Evolutionary conservation across 2,113 vertebrate genomes (phyloP), one percentile per base, ranked within the genome.

Genomic region (Columba janthina): DNA sequence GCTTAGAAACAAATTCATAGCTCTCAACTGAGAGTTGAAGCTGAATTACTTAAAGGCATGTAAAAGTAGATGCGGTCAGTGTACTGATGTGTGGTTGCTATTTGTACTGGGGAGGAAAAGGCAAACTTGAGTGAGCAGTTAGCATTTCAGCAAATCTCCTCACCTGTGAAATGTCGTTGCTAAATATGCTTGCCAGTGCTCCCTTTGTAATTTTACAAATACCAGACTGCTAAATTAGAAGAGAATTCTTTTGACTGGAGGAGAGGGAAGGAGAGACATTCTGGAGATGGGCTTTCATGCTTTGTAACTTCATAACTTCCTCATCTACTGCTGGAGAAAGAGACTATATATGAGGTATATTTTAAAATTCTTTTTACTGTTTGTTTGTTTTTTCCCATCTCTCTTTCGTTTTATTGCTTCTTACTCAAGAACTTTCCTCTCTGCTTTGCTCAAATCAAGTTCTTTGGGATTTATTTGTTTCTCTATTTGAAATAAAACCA

Each of bases 121-220:
- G 90, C 56, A 88, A 93, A 91, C 56, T 51, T 82, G 61, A 70
- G 38, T 26, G 65, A 90, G 75, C 11, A 88, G 84, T 85, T 84
- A 82, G 75, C 53, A 44, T 82, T 94, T 78, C 46, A 66, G 71
- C 65, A 93, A 71, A 91, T 82, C 75, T 85, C 71, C 78, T 88
- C 57, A 82, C 79, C 62, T 82, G 80, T 94, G 76, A 94, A 96
- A 93, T 85, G 66, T 79, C 42, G 82, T 26, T 82, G 75, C 84
- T 91, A 85, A 82, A 93, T 48, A 74, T 66, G 80, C 71, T 88
- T 82, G 70, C 70, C 31, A 53, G 51, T 88, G 51, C 26, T 91
- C 22, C 29, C 25, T 88, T 93, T 90, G 71, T 78, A 90, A 88
- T 78, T 16, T 65, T 90, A 50, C 51, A 71, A 83, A 91, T 53